These are phyloP conservation scores for Mythimna lalbum DNA, from an alignment of 2,888 invertebrate genomes.

Conservation along the genomic window DNA sequence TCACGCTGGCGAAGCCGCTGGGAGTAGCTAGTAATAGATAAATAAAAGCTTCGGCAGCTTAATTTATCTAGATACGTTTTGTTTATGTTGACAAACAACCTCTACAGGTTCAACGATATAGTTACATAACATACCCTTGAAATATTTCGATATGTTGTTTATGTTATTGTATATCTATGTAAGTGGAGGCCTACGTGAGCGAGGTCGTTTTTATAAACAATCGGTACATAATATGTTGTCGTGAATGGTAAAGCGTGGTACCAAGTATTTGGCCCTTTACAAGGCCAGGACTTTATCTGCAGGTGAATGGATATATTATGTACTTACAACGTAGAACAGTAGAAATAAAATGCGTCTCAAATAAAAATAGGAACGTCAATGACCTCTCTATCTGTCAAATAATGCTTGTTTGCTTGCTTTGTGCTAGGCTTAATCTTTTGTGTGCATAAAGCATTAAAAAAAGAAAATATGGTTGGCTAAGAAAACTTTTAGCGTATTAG, in stretches of 20 bases:
- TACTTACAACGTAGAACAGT: not conserved
- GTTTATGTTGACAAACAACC: not conserved
- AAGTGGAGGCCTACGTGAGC: slow-evolving; percentile 42
- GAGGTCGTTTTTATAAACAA: slow-evolving; percentile 44
- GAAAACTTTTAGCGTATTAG: too few species aligned
- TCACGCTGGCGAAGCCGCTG: too few species aligned
- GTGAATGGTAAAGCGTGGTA: slow-evolving; percentile 33
- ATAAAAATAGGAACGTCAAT: too few species aligned
- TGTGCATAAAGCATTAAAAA: too few species aligned
- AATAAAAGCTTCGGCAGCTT: not conserved
- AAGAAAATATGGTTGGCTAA: too few species aligned
- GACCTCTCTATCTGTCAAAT: too few species aligned
- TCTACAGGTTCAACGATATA: not conserved
- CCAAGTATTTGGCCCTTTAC: slow-evolving; percentile 30
- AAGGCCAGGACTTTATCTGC: slow-evolving; percentile 31
- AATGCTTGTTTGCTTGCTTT: too few species aligned
- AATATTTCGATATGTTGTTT: slow-evolving; percentile 12
- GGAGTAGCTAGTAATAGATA: too few species aligned
- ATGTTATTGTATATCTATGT: slow-evolving; percentile 35
- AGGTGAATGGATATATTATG: slow-evolving; percentile 2
- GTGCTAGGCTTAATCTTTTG: too few species aligned
- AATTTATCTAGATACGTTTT: not conserved
- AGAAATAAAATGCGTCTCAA: not conserved
- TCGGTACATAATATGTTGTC: slow-evolving; percentile 28
- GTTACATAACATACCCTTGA: slow-evolving; percentile 8